phyloP scores from a whole-genome alignment of 2,113 vertebrate species.

The Salvelinus alpinus region DNA sequence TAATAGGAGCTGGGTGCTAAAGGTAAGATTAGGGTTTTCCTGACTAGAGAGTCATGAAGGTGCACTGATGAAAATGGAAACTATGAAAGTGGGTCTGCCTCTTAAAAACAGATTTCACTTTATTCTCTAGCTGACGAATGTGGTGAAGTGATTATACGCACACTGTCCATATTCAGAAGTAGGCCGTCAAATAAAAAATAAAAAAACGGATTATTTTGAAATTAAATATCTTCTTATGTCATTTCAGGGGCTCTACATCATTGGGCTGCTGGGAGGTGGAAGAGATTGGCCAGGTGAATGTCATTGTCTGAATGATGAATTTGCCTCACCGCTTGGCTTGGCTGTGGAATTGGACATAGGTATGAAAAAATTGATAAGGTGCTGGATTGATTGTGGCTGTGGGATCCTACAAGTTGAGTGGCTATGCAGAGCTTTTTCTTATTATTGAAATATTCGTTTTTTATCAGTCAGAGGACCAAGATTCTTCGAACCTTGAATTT shows the following conservation, averaged over 20 bases:
- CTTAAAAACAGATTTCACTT: slow-evolving; percentile 10
- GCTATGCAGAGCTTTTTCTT: too few species aligned
- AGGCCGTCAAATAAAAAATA: not conserved
- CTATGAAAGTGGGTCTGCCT: slow-evolving; percentile 6
- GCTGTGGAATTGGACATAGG: slow-evolving; percentile 11
- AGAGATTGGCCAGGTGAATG: not conserved
- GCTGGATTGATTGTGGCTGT: not conserved
- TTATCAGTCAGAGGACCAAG: too few species aligned
- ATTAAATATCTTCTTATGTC: not conserved
- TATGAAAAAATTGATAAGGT: not conserved
- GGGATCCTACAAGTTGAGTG: not conserved
- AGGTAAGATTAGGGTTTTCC: slow-evolving; percentile 29
- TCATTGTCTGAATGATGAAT: slow-evolving; percentile 17
- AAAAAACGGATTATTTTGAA: slow-evolving; percentile 2
- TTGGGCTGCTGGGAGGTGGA: not conserved
- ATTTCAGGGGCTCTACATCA: not conserved
- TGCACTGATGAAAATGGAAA: slow-evolving; percentile 21
- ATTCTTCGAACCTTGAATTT: too few species aligned
- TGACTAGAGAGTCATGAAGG: slow-evolving; percentile 22
- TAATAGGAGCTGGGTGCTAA: slow-evolving; percentile 35
- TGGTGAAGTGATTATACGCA: slow-evolving; percentile 10
- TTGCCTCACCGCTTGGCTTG: not conserved
- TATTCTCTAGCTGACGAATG: slow-evolving; percentile 4
- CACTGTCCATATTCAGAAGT: too few species aligned
- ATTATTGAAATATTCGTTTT: too few species aligned